These are phyloP conservation scores for Macrobrachium rosenbergii DNA, from an alignment of 1,140 invertebrate genomes.

Conservation along the genomic window DNA sequence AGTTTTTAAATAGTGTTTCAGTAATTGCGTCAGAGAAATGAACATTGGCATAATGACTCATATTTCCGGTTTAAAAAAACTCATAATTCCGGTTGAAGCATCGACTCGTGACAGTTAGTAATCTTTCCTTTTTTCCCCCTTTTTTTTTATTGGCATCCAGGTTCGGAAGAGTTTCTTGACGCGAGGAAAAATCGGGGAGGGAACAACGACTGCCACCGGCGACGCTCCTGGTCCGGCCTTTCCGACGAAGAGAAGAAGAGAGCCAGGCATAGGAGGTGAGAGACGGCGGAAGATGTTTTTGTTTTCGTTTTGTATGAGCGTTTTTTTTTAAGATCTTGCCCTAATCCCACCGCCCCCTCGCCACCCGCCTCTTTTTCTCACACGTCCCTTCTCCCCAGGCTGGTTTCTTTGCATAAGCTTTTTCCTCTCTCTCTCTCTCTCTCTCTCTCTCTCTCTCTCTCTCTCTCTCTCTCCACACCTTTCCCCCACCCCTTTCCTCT, in stretches of 20 bases:
- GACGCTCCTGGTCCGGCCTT: constrained; percentile 61
- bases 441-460: not conserved
- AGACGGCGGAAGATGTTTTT: too few relatives aligned
- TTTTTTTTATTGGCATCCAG: constrained; percentile 12
- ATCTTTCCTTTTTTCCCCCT: not conserved
- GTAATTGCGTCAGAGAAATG: too few relatives aligned
- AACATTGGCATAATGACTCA: not conserved
- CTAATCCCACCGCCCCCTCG: too few relatives aligned
- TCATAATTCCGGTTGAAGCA: not conserved
- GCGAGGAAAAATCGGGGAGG: constrained; percentile 42
- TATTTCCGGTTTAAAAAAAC: not conserved
- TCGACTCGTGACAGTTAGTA: too few relatives aligned
- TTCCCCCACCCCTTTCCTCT: not conserved
- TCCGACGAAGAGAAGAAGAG: constrained; percentile 64
- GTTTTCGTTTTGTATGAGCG: not conserved
- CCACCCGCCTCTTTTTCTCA: not conserved
- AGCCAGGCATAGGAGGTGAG: constrained; percentile 63
- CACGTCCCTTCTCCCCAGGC: not conserved
- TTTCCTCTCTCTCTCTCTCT: not conserved
- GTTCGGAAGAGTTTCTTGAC: constrained; percentile 65
- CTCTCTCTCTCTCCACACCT: not conserved
- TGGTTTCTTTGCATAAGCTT: too few relatives aligned
- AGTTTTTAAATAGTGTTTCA: too few relatives aligned
- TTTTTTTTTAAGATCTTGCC: not conserved
- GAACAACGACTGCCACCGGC: constrained; percentile 44